phyloP scores from a whole-genome alignment of 2,888 invertebrate species.

The Sesamia inferens region DNA sequence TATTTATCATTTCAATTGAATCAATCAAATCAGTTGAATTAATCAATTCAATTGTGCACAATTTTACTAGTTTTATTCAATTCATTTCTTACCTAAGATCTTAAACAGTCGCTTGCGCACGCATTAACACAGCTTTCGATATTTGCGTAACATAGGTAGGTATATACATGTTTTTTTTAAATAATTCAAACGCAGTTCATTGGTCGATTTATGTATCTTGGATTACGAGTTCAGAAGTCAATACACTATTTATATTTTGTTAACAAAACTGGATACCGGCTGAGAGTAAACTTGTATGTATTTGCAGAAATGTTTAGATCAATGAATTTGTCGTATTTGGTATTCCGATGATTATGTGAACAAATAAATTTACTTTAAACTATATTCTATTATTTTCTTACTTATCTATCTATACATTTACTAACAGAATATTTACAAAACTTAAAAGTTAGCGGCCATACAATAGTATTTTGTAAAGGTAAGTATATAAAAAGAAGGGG shows the following conservation, averaged over 20 bases:
- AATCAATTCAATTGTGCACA: background rate
- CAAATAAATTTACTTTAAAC: background rate
- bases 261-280: conserved; percentile 50
- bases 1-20: too few relatives aligned
- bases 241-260: conserved; percentile 62
- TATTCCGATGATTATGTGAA: background rate
- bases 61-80: conserved; percentile 37
- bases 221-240: conserved; percentile 62
- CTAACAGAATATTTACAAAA: too few relatives aligned
- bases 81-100: conserved; percentile 23
- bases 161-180: conserved; percentile 30
- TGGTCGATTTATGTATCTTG: conserved; percentile 63
- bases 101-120: conserved; percentile 35
- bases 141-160: conserved; percentile 51
- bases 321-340: conserved; percentile 31
- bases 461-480: too few relatives aligned
- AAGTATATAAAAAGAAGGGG: too few relatives aligned
- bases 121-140: conserved; percentile 56
- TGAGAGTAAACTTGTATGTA: conserved; percentile 22
- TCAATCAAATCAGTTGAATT: too few relatives aligned
- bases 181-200: conserved; percentile 60
- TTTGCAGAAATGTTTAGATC: conserved; percentile 20
- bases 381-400: too few relatives aligned
- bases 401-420: too few relatives aligned
- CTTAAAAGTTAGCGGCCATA: too few relatives aligned